phyloP scores from a whole-genome alignment of 2,888 invertebrate species.

The Thereva unica region DNA sequence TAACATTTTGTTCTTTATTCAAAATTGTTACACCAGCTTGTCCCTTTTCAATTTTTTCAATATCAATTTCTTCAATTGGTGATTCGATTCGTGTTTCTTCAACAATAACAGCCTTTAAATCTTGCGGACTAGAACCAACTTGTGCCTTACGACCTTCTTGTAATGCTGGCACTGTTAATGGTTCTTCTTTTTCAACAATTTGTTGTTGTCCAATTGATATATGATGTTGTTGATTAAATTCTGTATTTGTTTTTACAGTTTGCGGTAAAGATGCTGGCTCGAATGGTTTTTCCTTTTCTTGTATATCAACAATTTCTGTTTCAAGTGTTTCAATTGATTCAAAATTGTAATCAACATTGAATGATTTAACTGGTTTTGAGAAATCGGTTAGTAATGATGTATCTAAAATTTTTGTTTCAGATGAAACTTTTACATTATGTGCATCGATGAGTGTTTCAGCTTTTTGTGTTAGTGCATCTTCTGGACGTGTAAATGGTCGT shows the following conservation, averaged over 20 bases:
- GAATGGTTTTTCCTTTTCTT: conserved; percentile 66
- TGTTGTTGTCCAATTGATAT: conserved; percentile 67
- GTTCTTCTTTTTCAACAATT: conserved; percentile 68
- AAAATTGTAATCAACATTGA: conserved; percentile 62
- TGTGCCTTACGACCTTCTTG: not conserved
- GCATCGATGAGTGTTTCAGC: conserved; percentile 66
- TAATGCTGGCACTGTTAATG: conserved; percentile 50
- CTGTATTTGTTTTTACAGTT: conserved; percentile 41
- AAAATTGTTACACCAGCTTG: conserved; percentile 56
- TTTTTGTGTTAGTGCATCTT: conserved; percentile 60
- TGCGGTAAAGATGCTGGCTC: conserved; percentile 36
- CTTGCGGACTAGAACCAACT: not conserved
- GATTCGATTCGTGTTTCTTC: conserved; percentile 12
- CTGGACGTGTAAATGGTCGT: conserved; percentile 61
- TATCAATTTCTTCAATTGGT: conserved; percentile 37
- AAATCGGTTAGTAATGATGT: conserved; percentile 50
- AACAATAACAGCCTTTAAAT: conserved; percentile 5
- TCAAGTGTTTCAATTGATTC: conserved; percentile 64
- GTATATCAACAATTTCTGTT: conserved; percentile 64
- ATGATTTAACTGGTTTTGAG: conserved; percentile 50
- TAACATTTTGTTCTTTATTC: conserved; percentile 49
- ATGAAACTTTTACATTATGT: conserved; percentile 65
- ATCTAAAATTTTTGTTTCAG: conserved; percentile 65
- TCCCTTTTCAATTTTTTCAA: conserved; percentile 45
- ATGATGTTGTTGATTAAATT: conserved; percentile 61